Evolutionary conservation across 2,888 invertebrate species (phyloP), one percentile per base, ranked within the genome.

Genomic region (Zygothrica quintamaculata): DNA sequence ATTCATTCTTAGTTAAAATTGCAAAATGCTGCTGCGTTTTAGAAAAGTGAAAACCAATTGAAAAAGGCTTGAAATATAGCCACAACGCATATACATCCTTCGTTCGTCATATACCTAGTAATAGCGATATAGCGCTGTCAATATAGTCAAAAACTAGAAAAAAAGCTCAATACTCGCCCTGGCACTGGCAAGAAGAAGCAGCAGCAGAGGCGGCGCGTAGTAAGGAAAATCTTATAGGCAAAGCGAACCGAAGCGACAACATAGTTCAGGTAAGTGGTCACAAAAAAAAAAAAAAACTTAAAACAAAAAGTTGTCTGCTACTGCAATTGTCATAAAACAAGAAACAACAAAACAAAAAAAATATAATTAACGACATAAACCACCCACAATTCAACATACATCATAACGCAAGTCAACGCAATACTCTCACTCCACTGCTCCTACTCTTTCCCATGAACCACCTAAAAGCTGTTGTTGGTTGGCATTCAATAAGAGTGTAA

Each of bases 161-260:
- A 64, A 78, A 74, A 81, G 82, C 79, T 60, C 47, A 62, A 56
- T 60, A 74, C 46, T 69, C 43, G 64, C 65, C 64, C 82, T 77
- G 78, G 62, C 58, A 74, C 55, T 53, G 57, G 48, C 40, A 81
- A 53, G 65, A 60, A 39, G 76, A 34, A 79, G 72, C 47, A 74
- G 50, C 44, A 74, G 64, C 34, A 69, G 40, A 77, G 72, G 59
- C 72, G 72, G 72, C 76, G 76, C 65, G 52, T 57, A 53, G 72
- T 56, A 71, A 57, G 6, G n/a, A 72, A 74, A 67, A 22, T 48
- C 59, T 40, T 56, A 34, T 56, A 61, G 68, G 56, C 25, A n/a
- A 51, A 46, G 15, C 44, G 34, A 53, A 71, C 13, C 34, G 39
- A 47, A 51, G 42, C 52, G 42, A 40, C 64, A 36, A 37, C 36